These are phyloP conservation scores for Chrysomallon squamiferum DNA, from an alignment of 1,140 invertebrate species.

Conservation along the genomic window DNA sequence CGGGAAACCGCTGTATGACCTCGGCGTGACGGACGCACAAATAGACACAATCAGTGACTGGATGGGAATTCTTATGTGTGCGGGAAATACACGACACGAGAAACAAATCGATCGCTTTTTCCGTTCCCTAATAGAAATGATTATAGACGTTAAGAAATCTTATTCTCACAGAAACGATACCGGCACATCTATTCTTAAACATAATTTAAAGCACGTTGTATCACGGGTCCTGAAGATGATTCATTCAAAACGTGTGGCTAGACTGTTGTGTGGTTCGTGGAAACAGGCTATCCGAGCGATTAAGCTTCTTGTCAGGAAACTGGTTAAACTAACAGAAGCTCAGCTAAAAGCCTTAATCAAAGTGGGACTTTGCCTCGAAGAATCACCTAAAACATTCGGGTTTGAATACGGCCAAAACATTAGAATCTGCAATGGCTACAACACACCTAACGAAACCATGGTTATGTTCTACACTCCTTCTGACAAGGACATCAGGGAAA, in stretches of 20 bases:
- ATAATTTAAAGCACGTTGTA: too few species aligned
- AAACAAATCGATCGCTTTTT: slow-evolving; percentile 24
- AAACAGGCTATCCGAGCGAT: slow-evolving; percentile 4
- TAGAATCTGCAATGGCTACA: slow-evolving; percentile 37
- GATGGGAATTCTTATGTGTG: slow-evolving; percentile 34
- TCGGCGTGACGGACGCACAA: not conserved
- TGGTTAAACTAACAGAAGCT: too few species aligned
- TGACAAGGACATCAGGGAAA: slow-evolving; percentile 20
- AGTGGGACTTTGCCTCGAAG: slow-evolving; percentile 38
- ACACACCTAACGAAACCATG: slow-evolving; percentile 30
- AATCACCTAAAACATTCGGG: slow-evolving; percentile 25
- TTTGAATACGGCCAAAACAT: slow-evolving; percentile 9
- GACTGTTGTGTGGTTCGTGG: slow-evolving; percentile 11
- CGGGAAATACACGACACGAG: slow-evolving; percentile 28
- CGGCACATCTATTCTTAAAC: not conserved
- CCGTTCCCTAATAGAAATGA: slow-evolving; percentile 7
- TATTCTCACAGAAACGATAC: not conserved
- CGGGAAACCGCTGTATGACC: slow-evolving; percentile 25
- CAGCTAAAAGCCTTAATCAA: slow-evolving; percentile 22
- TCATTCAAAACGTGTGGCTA: too few species aligned
- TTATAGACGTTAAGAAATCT: slow-evolving; percentile 7
- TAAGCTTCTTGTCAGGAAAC: too few species aligned
- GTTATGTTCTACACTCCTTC: slow-evolving; percentile 37
- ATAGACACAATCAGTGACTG: slow-evolving; percentile 19
- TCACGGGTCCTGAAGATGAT: too few species aligned